A percentile compares a stretch with the other conserved stretches of the same genome.
phyloP scores from a whole-genome alignment of 2,113 vertebrate species.

The Coregonus clupeaformis region DNA sequence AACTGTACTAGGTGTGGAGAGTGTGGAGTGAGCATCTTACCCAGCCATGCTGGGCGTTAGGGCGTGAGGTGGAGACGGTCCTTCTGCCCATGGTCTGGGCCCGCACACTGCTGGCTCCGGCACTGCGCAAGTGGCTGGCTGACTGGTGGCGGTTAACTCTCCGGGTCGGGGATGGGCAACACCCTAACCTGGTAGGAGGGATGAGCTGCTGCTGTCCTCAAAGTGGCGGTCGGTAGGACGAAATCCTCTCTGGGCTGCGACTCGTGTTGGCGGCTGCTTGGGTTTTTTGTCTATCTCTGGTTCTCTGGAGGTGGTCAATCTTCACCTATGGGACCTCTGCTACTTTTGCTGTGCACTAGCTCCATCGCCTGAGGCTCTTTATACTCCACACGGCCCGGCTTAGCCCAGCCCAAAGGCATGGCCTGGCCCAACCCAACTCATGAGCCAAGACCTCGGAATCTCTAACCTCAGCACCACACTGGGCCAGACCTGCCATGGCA shows the following conservation, averaged over 20 bases:
- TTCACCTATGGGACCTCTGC: conserved; percentile 8
- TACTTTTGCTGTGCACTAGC: neutral
- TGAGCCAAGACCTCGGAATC: conserved; percentile 71
- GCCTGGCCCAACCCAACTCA: conserved; percentile 31
- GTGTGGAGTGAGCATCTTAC: conserved; percentile 52
- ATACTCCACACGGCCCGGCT: neutral
- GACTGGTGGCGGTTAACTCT: conserved; percentile 55
- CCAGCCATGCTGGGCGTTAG: conserved; percentile 57
- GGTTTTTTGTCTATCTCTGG: neutral
- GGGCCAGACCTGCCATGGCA: conserved; percentile 47
- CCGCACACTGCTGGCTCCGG: conserved; percentile 40
- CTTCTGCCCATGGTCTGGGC: conserved; percentile 60
- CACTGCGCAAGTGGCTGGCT: conserved; percentile 53
- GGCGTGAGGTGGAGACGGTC: conserved; percentile 60
- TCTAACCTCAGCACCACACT: conserved; percentile 61
- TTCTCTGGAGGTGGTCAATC: conserved; percentile 10
- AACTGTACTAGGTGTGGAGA: no score
- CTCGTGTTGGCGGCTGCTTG: conserved; percentile 59
- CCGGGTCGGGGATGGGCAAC: conserved; percentile 70
- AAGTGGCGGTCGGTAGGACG: conserved; percentile 76
- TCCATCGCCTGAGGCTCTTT: neutral
- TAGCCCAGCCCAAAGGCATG: neutral
- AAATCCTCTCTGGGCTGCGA: conserved; percentile 73
- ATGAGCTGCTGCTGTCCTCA: conserved; percentile 63
- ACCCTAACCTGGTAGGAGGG: conserved; percentile 70